Evolutionary conservation across 2,797 vertebrate genomes (phyloP), one percentile per base, ranked within the genome.

Genomic region (Typhlichthys eigenmanni): DNA sequence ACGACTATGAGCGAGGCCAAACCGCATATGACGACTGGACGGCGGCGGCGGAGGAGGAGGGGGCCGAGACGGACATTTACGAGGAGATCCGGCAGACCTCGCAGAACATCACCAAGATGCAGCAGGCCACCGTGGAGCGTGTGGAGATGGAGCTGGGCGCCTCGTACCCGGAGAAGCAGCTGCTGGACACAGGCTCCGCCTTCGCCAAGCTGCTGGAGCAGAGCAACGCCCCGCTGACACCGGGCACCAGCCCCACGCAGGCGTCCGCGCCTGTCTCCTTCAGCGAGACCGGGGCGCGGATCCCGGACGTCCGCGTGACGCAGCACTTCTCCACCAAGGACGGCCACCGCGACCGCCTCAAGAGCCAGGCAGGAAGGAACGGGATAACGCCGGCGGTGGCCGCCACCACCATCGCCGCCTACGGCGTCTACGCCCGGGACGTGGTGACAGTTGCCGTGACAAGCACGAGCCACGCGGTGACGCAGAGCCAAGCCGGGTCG

Each of bases 171-270:
- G 96, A 98, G 69, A 98, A 96, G 80, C 95, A 83, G 72, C 94
- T 97, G 57, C 87, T 99, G 58, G 93, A 98, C 4, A 94, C 97
- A 0, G 94, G 97, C 63, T 97, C 95, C 1, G 94, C 95, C 0
- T 97, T 97, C 1, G 88, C 94, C 8, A 98, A 99, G 76, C 89
- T 98, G 5, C 81, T 98, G 72, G 98, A 96, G 76, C 96, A 98
- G 82, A 97, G 95, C 0, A 95, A 95, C 0, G 94, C 96, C 60
- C 94, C 96, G 0, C 88, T 99, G 19, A 99, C 98, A 58, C 98
- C 98, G 1, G 98, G 97, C 1, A 98, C 97, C 61, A 99, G 98
- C 58, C 97, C 98, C 47, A 99, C 98, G 0, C 98, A 99, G 84
- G 91, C 97, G 0, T 94, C 95, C 0, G 96, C 98, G 55, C 98